phyloP scores from a whole-genome alignment of 2,113 vertebrate species.

The Mungos mungo region DNA sequence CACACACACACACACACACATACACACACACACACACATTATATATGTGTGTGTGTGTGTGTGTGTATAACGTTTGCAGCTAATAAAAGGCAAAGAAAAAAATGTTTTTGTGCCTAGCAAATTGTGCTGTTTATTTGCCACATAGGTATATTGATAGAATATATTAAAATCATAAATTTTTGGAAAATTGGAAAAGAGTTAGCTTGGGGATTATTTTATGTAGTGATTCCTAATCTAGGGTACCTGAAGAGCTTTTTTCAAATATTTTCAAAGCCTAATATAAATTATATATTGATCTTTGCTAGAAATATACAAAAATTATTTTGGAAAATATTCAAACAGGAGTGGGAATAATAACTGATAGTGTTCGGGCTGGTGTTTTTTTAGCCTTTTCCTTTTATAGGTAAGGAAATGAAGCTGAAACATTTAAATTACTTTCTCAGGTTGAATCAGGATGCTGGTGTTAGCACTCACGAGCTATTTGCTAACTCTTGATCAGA shows the following conservation, averaged over 20 bases:
- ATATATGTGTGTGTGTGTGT: too few relatives aligned
- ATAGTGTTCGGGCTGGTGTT: background rate
- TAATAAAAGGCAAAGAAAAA: constrained; percentile 49
- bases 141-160: constrained; percentile 45
- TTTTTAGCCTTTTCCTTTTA: background rate
- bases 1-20: too few relatives aligned
- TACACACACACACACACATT: too few relatives aligned
- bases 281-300: constrained; percentile 11
- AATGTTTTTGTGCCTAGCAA: background rate
- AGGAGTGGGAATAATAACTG: background rate
- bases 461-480: background rate
- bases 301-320: background rate
- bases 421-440: background rate
- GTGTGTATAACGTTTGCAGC: background rate
- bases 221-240: background rate
- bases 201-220: background rate
- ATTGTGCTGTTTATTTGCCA: constrained; percentile 45
- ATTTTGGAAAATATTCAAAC: background rate
- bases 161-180: constrained; percentile 65
- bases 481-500: background rate
- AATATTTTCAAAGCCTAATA: constrained; percentile 21
- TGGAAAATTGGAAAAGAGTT: background rate
- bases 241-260: constrained; percentile 16
- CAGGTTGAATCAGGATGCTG: background rate
- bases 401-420: background rate